Percentiles rank a stretch among this genome's conserved stretches.
These are phyloP conservation scores for Lithophane ornitopus DNA, from an alignment of 2,888 invertebrate species.

Conservation along the genomic window DNA sequence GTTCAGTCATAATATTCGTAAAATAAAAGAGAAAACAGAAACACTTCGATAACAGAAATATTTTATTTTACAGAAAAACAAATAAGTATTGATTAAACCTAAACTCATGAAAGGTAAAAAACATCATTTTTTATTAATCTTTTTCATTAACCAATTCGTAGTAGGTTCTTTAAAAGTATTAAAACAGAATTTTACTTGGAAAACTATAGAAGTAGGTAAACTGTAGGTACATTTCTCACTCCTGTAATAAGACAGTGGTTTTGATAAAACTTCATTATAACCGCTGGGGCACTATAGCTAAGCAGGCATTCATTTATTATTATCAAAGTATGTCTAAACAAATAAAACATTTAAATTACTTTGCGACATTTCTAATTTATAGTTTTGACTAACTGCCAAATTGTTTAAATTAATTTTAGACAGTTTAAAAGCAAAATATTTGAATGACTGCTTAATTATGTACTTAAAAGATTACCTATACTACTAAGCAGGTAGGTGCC, in stretches of 20 bases:
- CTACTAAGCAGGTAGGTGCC: not conserved
- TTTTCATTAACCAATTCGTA: too few species aligned
- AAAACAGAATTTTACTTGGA: not conserved
- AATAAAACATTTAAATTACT: constrained; percentile 24
- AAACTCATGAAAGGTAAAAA: not conserved
- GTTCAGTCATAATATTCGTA: too few species aligned
- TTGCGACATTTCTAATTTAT: constrained; percentile 40
- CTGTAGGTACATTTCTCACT: too few species aligned
- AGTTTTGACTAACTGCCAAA: constrained; percentile 37
- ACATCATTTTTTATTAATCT: not conserved
- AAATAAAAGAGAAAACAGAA: too few species aligned
- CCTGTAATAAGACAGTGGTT: not conserved
- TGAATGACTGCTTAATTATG: constrained; percentile 1
- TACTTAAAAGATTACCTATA: not conserved
- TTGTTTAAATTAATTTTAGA: constrained; percentile 25
- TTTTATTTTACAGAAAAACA: too few species aligned
- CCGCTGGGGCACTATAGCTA: not conserved
- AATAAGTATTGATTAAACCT: not conserved
- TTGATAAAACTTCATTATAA: not conserved
- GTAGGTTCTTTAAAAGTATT: not conserved
- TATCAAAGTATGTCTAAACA: constrained; percentile 16
- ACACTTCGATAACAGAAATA: too few species aligned
- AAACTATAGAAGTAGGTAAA: not conserved
- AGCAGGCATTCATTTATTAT: constrained; percentile 12
- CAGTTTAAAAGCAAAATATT: constrained; percentile 14